Evolutionary conservation across 2,888 invertebrate species (phyloP), one percentile per base, ranked within the genome.

Genomic region (Allophyes oxyacanthae): DNA sequence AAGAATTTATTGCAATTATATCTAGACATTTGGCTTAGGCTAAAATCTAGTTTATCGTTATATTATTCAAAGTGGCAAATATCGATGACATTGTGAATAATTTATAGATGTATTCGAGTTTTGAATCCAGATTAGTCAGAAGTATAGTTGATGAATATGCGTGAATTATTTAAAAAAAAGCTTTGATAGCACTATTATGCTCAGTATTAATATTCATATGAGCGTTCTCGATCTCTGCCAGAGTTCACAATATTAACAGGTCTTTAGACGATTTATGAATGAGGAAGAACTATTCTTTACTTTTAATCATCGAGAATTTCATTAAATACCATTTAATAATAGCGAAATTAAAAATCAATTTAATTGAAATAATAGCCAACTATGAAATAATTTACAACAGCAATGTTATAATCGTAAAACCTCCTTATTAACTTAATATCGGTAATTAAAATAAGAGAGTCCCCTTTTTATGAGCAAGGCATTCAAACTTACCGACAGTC

Each of bases 361-460:
- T 36, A 25, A 36, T 37, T 40, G 10, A 61, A 51, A 55, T 43
- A 44, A 46, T 37, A 34, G 37, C 26, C 34, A 20, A 37, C 30
- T 50, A 44, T 15, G 33, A 42, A 20, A 41, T 48, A 45, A 71
- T 71, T 59, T 61, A 61, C 43, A 65, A 57, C 42, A 20, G 49
- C 42, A 62, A 66, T 69, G 26, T 52, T 40, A 49, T 26, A 50
- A 63, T 71, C 59, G 44, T 71, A 55, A 72, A 74, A 63, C 52
- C 32, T 41, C 41, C 38, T 40, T 42, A 65, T 69, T 54, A 52
- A 66, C 33, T 63, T 65, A 59, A 65, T 69, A 66, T 70, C 15
- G 41, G 66, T 70, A 63, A 73, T 73, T 69, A 72, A 72, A 69
- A 55, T 48, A 52, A 57, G 52, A 52, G 44, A 54, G 43, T 43